Base-by-base conservation (phyloP, 2,888 invertebrate species). In the Ophion slaviceki region DNA sequence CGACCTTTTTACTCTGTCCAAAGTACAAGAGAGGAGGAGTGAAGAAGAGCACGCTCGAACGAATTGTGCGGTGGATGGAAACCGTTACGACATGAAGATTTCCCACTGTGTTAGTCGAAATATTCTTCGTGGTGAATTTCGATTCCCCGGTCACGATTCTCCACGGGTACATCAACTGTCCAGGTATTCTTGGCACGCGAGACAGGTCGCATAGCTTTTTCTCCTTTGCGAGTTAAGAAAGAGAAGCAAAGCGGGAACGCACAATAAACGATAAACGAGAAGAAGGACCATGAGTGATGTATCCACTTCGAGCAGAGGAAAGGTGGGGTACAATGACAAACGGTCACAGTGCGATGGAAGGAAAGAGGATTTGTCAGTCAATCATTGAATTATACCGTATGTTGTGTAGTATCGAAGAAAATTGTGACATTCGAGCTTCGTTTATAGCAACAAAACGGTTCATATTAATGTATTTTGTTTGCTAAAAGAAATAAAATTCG, bases 101-200 rank as follows among this genome's bases (percentile, higher is more conserved):
- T 79, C 36, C 14, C 61, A 67, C 20, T 53, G 75, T 61, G 84
- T 79, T 74, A 79, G 70, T 86, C 81, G 57, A 67, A 72, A 79
- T 59, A 77, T 57, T 28, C 40, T 62, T 20, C 61, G 61, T 53
- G 57, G 80, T 76, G 84, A 84, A 86, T 87, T 87, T 82, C 86
- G 82, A 84, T 84, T 86, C 84, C 80, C 80, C 86, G 82, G 82
- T 87, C 87, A 84, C 86, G 87, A 77, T 81, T 77, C 20, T 47
- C 72, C 79, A 57, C 68, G 83, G 72, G 74, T 77, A 83, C 77
- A 83, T 83, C 82, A 86, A 83, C 86, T 80, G 83, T 83, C 86
- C 83, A 83, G 86, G 83, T 86, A 86, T 86, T 86, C 83, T 86
- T 83, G 86, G 83, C 83, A 86, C 86, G 77, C 72, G 77, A 74